phyloP scores from a whole-genome alignment of 1,140 invertebrate genomes.

The Hylaeus anthracinus region DNA sequence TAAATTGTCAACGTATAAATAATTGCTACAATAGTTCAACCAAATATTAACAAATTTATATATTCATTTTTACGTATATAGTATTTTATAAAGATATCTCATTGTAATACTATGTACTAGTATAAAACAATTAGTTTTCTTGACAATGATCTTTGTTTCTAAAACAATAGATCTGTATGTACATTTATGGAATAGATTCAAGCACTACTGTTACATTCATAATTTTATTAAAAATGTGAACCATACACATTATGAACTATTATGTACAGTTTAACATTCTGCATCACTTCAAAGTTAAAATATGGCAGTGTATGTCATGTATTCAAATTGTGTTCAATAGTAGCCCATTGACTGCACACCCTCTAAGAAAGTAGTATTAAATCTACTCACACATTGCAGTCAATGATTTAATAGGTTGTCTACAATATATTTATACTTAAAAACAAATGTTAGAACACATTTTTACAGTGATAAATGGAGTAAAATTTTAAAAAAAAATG shows the following conservation, averaged over 20 bases:
- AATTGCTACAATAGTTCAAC: background rate
- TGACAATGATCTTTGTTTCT: conserved; percentile 15
- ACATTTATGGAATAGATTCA: conserved; percentile 1
- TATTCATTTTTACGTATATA: background rate
- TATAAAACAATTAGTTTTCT: conserved; percentile 41
- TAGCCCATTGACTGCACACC: too few relatives aligned
- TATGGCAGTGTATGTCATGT: conserved; percentile 25
- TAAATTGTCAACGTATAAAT: conserved; percentile 12
- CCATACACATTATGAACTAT: conserved; percentile 8
- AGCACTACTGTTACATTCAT: conserved; percentile 1
- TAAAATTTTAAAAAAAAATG: background rate
- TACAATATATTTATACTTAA: background rate
- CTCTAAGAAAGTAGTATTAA: too few relatives aligned
- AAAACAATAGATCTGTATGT: conserved; percentile 22
- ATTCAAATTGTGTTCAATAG: background rate
- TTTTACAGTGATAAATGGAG: background rate
- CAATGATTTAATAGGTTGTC: background rate
- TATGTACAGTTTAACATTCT: background rate
- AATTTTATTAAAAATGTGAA: conserved; percentile 26
- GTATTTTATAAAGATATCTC: conserved; percentile 23
- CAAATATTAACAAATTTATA: conserved; percentile 7
- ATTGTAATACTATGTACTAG: conserved; percentile 16
- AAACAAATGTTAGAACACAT: background rate
- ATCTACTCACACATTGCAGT: too few relatives aligned
- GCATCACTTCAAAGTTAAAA: conserved; percentile 2